These are phyloP conservation scores for Augochlora pura DNA, from an alignment of 1,140 invertebrate species.

Conservation along the genomic window DNA sequence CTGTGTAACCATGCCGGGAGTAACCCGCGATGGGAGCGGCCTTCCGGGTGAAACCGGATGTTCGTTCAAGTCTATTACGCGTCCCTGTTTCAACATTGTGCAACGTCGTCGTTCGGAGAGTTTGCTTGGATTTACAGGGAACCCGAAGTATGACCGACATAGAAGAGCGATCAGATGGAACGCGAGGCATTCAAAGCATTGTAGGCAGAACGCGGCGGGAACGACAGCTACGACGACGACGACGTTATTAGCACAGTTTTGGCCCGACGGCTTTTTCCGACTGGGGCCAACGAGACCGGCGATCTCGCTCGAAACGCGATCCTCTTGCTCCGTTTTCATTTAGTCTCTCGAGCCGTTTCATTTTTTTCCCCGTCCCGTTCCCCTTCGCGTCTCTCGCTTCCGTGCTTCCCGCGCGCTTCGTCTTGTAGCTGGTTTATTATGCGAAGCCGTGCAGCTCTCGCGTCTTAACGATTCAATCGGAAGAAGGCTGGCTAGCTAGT, in stretches of 20 bases:
- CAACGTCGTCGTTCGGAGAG: neutral
- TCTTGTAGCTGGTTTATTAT: slow-evolving; percentile 24
- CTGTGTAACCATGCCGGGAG: slow-evolving; percentile 67
- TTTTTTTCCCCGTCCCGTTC: neutral
- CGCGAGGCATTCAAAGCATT: too few relatives aligned
- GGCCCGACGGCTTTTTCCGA: neutral
- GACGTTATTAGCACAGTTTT: neutral
- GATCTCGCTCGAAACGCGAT: neutral
- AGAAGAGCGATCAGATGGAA: neutral
- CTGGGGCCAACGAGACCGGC: too few relatives aligned
- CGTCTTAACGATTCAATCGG: slow-evolving; percentile 47
- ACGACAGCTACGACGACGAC: too few relatives aligned
- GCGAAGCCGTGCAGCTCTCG: neutral
- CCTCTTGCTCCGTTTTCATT: neutral
- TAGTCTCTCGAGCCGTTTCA: neutral
- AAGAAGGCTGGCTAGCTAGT: slow-evolving; percentile 4
- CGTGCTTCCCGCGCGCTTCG: slow-evolving; percentile 19
- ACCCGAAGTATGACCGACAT: slow-evolving; percentile 18
- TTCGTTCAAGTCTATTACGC: slow-evolving; percentile 58
- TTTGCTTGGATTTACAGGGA: slow-evolving; percentile 28
- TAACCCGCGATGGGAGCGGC: slow-evolving; percentile 74
- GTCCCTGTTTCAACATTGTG: slow-evolving; percentile 32
- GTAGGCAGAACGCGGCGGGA: too few relatives aligned
- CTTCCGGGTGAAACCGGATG: slow-evolving; percentile 76
- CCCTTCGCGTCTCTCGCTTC: slow-evolving; percentile 17